Conservation (phyloP, 1,140 invertebrate genomes). For the Trichonephila clavata region DNA sequence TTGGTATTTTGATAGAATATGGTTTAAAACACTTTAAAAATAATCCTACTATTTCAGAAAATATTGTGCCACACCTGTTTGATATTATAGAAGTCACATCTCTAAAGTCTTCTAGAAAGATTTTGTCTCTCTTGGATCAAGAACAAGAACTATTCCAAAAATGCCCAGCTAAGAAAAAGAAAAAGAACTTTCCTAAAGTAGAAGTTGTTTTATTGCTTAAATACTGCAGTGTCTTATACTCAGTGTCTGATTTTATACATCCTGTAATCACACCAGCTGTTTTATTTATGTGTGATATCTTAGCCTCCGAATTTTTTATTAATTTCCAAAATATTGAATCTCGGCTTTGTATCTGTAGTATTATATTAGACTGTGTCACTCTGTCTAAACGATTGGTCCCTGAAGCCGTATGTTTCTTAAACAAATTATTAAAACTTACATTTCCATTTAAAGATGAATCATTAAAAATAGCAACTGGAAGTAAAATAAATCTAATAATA, state of each 20-base stretch:
- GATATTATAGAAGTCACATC: constrained; percentile 88
- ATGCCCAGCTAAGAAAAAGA: constrained; percentile 79
- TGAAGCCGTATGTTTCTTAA: constrained; percentile 80
- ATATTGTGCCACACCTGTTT: constrained; percentile 87
- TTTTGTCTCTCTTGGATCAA: constrained; percentile 87
- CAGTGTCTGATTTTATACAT: constrained; percentile 94
- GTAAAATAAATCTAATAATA: constrained; percentile 5
- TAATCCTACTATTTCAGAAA: constrained; percentile 81
- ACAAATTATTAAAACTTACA: background rate
- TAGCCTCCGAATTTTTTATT: constrained; percentile 85
- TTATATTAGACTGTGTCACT: constrained; percentile 89
- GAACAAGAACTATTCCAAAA: constrained; percentile 87
- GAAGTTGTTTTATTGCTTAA: constrained; percentile 90
- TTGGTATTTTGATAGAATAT: constrained; percentile 88
- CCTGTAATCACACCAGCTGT: constrained; percentile 91
- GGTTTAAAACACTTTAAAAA: constrained; percentile 85
- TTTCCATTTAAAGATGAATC: background rate
- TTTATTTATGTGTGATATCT: constrained; percentile 91
- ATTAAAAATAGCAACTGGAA: background rate
- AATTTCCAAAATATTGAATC: constrained; percentile 86
- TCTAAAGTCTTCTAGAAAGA: constrained; percentile 84
- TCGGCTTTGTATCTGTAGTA: constrained; percentile 88
- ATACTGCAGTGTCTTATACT: constrained; percentile 86
- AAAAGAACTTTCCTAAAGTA: constrained; percentile 85
- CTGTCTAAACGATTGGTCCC: constrained; percentile 92